These are phyloP conservation scores for Tromatobia lineatoria DNA, from an alignment of 2,888 invertebrate species.

Conservation along the genomic window DNA sequence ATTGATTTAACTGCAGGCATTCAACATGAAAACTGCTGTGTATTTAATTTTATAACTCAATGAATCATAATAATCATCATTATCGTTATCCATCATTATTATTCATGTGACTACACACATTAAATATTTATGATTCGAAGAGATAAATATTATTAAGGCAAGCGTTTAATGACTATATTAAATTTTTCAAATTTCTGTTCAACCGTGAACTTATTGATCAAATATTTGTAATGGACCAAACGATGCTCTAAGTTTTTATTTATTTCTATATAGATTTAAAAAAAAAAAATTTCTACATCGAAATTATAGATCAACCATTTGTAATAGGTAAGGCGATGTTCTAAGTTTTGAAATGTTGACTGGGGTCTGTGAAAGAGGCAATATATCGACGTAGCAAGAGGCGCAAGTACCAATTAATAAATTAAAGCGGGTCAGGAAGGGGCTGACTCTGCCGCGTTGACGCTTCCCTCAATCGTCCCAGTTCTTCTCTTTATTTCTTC, in stretches of 20 bases:
- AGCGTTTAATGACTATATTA: not conserved
- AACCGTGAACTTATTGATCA: conserved; percentile 49
- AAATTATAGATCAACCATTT: conserved; percentile 60
- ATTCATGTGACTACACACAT: too few relatives aligned
- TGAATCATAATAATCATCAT: not conserved
- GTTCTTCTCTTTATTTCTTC: conserved; percentile 25
- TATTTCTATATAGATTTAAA: not conserved
- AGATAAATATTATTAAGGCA: too few relatives aligned
- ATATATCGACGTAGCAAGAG: conserved; percentile 29
- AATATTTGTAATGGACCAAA: conserved; percentile 48
- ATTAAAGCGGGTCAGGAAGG: conserved; percentile 27
- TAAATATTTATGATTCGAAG: too few relatives aligned
- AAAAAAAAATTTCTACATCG: too few relatives aligned
- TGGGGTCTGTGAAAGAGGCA: conserved; percentile 34
- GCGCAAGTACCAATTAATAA: conserved; percentile 50
- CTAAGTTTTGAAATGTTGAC: conserved; percentile 27
- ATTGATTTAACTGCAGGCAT: too few relatives aligned
- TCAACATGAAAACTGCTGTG: too few relatives aligned
- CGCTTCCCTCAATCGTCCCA: conserved; percentile 3
- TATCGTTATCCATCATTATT: too few relatives aligned
- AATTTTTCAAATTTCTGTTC: not conserved
- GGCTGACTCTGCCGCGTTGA: not conserved
- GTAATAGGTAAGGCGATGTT: conserved; percentile 26
- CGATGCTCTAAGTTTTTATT: conserved; percentile 1
- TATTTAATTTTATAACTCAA: conserved; percentile 2